Conservation (phyloP, 1,140 invertebrate genomes). For the Drosophila nasuta region DNA sequence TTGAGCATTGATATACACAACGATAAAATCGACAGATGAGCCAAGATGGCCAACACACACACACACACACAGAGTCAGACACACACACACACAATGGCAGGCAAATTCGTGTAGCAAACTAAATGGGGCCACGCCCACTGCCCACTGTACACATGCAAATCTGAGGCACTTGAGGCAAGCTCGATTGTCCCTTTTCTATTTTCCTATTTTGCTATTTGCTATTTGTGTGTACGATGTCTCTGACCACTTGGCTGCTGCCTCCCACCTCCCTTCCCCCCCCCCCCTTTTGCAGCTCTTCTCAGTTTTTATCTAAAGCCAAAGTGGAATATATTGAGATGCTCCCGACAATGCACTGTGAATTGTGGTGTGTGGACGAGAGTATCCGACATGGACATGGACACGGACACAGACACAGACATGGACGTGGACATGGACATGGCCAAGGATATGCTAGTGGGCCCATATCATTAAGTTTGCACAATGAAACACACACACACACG, state of each 20-base stretch:
- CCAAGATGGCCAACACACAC: constrained; percentile 14
- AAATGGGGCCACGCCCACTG: constrained; percentile 18
- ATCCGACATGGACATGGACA: constrained; percentile 35
- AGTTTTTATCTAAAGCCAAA: constrained; percentile 56
- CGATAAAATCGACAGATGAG: constrained; percentile 72
- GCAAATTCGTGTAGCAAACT: constrained; percentile 54
- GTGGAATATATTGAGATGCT: constrained; percentile 65
- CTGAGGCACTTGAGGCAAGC: constrained; percentile 63
- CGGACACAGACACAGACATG: constrained; percentile 23
- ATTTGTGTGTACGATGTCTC: constrained; percentile 25
- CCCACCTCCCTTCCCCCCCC: not conserved
- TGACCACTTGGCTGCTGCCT: constrained; percentile 66
- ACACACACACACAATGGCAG: constrained; percentile 17
- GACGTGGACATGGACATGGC: constrained; percentile 32
- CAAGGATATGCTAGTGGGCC: constrained; percentile 38
- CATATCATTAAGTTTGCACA: constrained; percentile 72
- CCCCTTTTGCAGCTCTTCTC: not conserved
- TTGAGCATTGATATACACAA: constrained; percentile 65
- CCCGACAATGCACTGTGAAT: constrained; percentile 61
- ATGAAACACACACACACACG: constrained; percentile 34
- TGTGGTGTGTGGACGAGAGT: constrained; percentile 36
- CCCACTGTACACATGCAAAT: constrained; percentile 62
- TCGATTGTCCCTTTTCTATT: constrained; percentile 57
- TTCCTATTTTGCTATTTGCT: constrained; percentile 39
- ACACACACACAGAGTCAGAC: not conserved